Base-by-base conservation (phyloP, 2,797 vertebrate species). In the Myiotriccus ornatus region DNA sequence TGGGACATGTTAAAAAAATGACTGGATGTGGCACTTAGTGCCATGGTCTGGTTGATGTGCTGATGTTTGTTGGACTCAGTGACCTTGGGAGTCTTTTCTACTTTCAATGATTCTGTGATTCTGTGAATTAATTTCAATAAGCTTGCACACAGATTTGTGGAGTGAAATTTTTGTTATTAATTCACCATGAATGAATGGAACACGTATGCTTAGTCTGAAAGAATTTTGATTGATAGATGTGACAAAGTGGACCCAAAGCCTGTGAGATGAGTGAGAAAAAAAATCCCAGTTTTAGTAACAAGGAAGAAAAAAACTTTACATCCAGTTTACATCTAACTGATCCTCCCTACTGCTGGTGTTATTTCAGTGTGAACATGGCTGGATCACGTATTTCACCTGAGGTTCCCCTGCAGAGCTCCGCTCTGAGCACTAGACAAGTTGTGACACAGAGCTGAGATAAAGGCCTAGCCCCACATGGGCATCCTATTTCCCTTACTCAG, bases 381-480 rank as follows among this genome's bases (percentile, higher is more conserved):
- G 41, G 52, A 39, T 44, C 0, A 1, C 14, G 11, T 14, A 2
- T 34, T 69, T 37, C 52, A 43, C 12, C 23, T 23, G 30, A 34
- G 0, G 3, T 27, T 74, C 73, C 17, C 53, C 35, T 52, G 50
- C 20, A 52, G 39, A 70, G 12, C 37, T 63, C 52, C 60, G 44
- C 52, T 70, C 50, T 30, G 22, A 25, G 34, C 47, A 22, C 8
- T 18, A 12, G 4, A n/a, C 17, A 24, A 3, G 23, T 2, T 44
- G 37, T 8, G 25, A 16, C 7, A 32, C 27, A 60, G 24, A 71
- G 13, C 55, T 56, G 41, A 85, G 46, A 30, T 2, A 8, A 65
- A 65, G 53, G 28, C 28, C 56, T 34, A 37, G 28, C 35, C 41
- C 41, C 1, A 4, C 32, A 20, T 0, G 1, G 37, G n/a, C 27